These are phyloP conservation scores for Hippoglossus stenolepis DNA, from an alignment of 2,113 vertebrate species.

Conservation along the genomic window DNA sequence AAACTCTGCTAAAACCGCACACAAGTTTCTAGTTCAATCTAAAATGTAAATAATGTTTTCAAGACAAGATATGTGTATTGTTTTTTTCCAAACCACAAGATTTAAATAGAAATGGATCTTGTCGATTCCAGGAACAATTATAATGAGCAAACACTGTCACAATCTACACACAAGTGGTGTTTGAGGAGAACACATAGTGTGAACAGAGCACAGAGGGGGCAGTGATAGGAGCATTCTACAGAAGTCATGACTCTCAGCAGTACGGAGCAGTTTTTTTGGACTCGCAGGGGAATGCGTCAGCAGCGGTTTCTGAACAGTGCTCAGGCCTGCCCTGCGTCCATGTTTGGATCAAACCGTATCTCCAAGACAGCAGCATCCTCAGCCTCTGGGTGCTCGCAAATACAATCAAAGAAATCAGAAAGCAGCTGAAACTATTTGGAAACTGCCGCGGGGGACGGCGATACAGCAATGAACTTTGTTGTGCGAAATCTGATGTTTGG, in stretches of 20 bases:
- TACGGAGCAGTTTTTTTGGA: conserved; percentile 50
- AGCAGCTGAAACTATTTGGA: conserved; percentile 1
- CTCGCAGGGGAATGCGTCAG: conserved; percentile 54
- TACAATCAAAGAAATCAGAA: neutral
- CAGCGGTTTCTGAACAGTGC: conserved; percentile 41
- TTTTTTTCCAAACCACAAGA: too few species aligned
- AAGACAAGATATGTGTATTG: too few species aligned
- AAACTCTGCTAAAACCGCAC: too few species aligned
- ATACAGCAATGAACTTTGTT: neutral
- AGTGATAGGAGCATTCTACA: neutral
- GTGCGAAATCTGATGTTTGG: conserved; percentile 30
- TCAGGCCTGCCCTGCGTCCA: conserved; percentile 29
- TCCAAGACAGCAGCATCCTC: neutral
- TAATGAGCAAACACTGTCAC: too few species aligned
- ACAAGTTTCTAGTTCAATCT: too few species aligned
- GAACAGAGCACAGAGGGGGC: neutral
- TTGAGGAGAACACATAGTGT: neutral
- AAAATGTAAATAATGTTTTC: too few species aligned
- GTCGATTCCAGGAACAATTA: too few species aligned
- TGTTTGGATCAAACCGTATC: conserved; percentile 21
- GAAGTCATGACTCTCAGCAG: conserved; percentile 24
- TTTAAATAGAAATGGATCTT: too few species aligned
- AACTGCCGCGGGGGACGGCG: neutral
- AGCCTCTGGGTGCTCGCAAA: neutral
- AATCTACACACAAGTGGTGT: too few species aligned